Conservation (phyloP, 2,797 vertebrate species). For the Lepidocolaptes lacrymiger region DNA sequence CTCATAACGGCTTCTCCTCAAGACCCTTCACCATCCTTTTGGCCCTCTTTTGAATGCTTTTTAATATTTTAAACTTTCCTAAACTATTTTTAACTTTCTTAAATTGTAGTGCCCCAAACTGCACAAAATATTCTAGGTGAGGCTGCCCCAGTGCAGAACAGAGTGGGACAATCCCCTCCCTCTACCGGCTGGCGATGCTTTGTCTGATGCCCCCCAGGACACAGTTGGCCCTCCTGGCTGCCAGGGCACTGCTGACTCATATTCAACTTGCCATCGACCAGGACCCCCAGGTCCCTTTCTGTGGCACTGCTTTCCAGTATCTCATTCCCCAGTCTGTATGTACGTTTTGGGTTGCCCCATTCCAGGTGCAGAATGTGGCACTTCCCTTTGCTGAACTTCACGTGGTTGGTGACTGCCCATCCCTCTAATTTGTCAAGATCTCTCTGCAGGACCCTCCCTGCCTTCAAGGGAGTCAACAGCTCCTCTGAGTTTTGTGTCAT, state of each 20-base stretch:
- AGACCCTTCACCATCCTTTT: neutral
- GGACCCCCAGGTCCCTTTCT: neutral
- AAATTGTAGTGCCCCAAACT: neutral
- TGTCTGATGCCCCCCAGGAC: neutral
- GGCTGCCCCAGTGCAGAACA: neutral
- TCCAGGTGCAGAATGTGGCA: neutral
- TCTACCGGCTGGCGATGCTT: neutral
- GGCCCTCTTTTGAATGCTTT: neutral
- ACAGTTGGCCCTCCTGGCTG: neutral
- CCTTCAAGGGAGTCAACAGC: neutral
- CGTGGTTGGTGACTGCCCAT: neutral
- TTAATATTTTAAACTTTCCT: neutral
- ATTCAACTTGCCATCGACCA: neutral
- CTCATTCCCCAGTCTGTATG: neutral
- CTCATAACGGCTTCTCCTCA: neutral
- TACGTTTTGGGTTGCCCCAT: neutral
- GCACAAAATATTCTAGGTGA: neutral
- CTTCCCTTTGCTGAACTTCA: neutral
- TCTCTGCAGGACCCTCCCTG: neutral
- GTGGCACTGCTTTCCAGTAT: neutral
- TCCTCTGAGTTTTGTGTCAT: neutral
- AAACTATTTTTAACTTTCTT: neutral
- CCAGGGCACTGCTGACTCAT: neutral
- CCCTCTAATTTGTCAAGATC: neutral
- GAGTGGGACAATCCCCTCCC: neutral